Percentiles rank a stretch among this genome's conserved stretches.
Evolutionary conservation across 2,888 invertebrate species (phyloP).

Genomic region (Nymphalis urticae): DNA sequence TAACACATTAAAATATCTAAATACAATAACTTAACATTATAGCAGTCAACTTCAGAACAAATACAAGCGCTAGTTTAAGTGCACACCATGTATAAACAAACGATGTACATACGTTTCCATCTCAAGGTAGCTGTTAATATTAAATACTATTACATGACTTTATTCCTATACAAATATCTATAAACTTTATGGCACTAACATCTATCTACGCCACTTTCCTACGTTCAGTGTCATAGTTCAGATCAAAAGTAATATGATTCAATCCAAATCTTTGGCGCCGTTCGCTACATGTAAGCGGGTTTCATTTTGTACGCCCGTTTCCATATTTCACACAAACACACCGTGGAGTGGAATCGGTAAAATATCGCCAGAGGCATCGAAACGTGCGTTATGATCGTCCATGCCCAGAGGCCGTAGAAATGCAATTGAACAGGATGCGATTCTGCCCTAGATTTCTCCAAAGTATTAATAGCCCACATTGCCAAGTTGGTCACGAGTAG

Average conservation of each 20-base stretch:
- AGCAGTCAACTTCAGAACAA: constrained; percentile 75
- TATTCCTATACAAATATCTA: constrained; percentile 36
- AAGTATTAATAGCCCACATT: constrained; percentile 96
- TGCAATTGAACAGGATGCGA: constrained; percentile 95
- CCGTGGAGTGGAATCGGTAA: constrained; percentile 96
- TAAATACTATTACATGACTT: constrained; percentile 19
- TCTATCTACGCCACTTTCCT: constrained; percentile 49
- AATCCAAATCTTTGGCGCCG: constrained; percentile 62
- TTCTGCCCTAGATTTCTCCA: constrained; percentile 94
- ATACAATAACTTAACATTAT: constrained; percentile 80
- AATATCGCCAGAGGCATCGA: constrained; percentile 96
- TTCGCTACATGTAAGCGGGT: constrained; percentile 90
- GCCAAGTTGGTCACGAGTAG: constrained; percentile 94
- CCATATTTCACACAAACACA: constrained; percentile 98
- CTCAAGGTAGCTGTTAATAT: constrained; percentile 20
- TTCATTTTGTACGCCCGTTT: constrained; percentile 96
- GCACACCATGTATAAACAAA: constrained; percentile 23
- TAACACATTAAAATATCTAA: constrained; percentile 81
- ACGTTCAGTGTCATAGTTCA: constrained; percentile 41
- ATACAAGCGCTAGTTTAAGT: constrained; percentile 45
- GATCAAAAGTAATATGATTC: constrained; percentile 41
- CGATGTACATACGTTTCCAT: constrained; percentile 10
- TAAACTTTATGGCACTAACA: constrained; percentile 73
- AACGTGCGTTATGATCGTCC: constrained; percentile 97
- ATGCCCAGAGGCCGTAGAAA: constrained; percentile 96